Evolutionary conservation across 1,140 invertebrate genomes (phyloP).

Genomic region (Eriocheir sinensis): DNA sequence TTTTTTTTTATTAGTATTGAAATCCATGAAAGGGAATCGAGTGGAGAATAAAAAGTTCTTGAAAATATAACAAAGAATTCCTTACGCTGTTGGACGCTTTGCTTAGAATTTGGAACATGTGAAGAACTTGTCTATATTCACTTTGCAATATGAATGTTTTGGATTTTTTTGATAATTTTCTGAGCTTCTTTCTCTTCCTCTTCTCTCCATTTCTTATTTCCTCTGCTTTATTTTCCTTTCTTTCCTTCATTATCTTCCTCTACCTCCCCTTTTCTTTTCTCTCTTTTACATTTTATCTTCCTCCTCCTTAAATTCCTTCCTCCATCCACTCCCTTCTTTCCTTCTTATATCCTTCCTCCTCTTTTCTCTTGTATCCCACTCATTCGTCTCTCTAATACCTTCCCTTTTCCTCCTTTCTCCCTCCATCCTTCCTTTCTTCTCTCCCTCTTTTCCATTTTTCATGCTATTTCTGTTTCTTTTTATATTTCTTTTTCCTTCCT

Average conservation of each 20-base stretch:
- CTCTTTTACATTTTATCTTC: background rate
- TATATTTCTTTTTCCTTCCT: background rate
- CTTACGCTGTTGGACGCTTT: no score
- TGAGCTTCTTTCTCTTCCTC: constrained; percentile 20
- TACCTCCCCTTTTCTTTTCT: background rate
- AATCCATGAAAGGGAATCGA: no score
- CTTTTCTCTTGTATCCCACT: no score
- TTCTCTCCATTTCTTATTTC: constrained; percentile 10
- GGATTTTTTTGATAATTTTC: no score
- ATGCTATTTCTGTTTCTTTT: background rate
- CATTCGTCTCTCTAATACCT: background rate
- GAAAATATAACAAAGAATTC: no score
- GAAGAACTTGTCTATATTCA: no score
- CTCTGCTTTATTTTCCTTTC: background rate
- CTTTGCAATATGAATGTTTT: no score
- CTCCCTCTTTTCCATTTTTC: background rate
- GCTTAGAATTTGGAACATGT: no score
- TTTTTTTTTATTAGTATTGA: no score
- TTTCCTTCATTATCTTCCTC: background rate
- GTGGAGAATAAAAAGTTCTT: no score
- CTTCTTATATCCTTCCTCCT: background rate
- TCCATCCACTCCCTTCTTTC: background rate
- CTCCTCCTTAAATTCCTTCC: background rate
- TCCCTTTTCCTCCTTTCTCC: background rate
- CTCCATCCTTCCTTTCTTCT: background rate